phyloP scores from a whole-genome alignment of 2,113 vertebrate genomes.

The Petrocephalus microphthalmus region DNA sequence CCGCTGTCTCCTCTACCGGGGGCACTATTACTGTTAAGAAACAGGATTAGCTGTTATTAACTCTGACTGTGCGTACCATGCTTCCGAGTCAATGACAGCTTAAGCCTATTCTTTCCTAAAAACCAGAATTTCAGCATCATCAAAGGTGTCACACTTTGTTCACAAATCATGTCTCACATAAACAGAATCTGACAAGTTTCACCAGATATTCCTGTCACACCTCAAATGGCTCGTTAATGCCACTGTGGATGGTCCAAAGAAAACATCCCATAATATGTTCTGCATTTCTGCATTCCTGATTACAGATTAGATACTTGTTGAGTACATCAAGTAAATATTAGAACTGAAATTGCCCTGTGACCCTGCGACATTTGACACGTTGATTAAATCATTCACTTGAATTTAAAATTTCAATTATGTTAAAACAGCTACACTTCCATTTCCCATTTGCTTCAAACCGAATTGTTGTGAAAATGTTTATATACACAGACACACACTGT shows the following conservation, averaged over 20 bases:
- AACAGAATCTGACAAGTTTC: background rate
- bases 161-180: background rate
- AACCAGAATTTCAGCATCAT: background rate
- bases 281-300: background rate
- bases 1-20: background rate
- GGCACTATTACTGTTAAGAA: background rate
- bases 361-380: background rate
- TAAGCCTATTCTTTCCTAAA: background rate
- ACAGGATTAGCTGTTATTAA: slow-evolving; percentile 7
- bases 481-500: no score
- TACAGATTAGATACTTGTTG: background rate
- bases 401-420: background rate
- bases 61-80: background rate
- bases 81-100: background rate
- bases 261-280: background rate
- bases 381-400: background rate
- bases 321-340: background rate
- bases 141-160: background rate
- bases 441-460: background rate
- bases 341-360: background rate
- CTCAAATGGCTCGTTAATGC: background rate
- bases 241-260: background rate
- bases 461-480: background rate
- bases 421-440: background rate
- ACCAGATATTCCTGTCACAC: background rate